Conservation (phyloP, 1,140 invertebrate species). For the Hyles vespertilio region DNA sequence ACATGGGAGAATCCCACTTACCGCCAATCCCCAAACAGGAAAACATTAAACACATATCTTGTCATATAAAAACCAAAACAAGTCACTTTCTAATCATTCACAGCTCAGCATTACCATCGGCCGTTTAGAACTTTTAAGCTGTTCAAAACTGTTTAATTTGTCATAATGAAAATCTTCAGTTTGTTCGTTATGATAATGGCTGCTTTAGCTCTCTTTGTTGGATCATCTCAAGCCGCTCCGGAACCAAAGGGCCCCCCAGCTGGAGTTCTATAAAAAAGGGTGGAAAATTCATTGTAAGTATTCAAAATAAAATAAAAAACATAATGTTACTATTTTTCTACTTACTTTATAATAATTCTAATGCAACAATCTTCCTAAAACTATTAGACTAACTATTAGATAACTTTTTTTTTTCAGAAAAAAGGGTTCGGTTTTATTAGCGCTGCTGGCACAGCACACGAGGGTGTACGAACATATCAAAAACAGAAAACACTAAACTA, state of each 20-base stretch:
- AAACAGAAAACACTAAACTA: conserved; percentile 15
- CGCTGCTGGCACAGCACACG: conserved; percentile 30
- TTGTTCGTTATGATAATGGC: conserved; percentile 4
- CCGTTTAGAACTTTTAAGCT: too few relatives aligned
- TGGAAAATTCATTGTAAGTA: conserved; percentile 4
- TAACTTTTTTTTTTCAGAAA: conserved; percentile 28
- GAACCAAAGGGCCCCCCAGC: neutral
- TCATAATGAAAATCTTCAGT: neutral
- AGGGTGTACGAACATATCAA: conserved; percentile 25
- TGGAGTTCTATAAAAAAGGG: conserved; percentile 1
- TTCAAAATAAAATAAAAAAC: neutral
- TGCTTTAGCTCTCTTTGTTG: neutral
- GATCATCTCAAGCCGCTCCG: neutral
- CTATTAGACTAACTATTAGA: neutral
- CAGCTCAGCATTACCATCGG: too few relatives aligned
- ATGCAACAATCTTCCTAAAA: neutral
- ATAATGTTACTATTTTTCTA: neutral
- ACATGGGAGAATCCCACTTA: too few relatives aligned
- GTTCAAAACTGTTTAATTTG: too few relatives aligned
- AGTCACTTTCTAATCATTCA: too few relatives aligned
- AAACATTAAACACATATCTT: too few relatives aligned
- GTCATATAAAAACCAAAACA: too few relatives aligned
- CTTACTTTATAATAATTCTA: neutral
- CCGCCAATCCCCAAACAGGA: too few relatives aligned
- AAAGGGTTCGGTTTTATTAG: conserved; percentile 24